A percentile compares a stretch with the other conserved stretches of the same genome.
Conservation (phyloP, 2,888 invertebrate genomes). For the Tortrix viridana region DNA sequence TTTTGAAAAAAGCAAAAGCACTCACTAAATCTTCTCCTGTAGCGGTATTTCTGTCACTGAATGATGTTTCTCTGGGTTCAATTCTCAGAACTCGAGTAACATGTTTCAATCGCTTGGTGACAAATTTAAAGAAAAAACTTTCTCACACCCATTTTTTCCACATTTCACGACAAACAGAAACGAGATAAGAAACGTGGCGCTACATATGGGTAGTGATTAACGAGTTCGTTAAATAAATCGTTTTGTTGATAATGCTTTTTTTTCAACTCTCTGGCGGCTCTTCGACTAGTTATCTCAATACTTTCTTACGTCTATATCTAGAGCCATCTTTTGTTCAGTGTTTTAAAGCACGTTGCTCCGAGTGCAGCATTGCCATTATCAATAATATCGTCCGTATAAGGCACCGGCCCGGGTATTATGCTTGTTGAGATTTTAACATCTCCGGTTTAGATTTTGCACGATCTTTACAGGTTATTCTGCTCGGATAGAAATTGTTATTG, state of each 20-base stretch:
- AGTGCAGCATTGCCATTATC: conserved; percentile 52
- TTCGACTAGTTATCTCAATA: conserved; percentile 3
- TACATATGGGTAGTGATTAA: conserved; percentile 46
- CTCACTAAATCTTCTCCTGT: neutral
- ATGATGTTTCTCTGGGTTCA: conserved; percentile 51
- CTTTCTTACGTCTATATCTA: conserved; percentile 33
- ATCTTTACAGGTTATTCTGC: conserved; percentile 20
- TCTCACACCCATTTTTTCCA: conserved; percentile 48
- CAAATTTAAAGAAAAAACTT: conserved; percentile 59
- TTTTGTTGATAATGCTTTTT: conserved; percentile 43
- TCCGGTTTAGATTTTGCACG: conserved; percentile 27
- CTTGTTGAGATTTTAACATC: conserved; percentile 12
- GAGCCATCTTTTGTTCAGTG: conserved; percentile 41
- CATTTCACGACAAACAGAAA: conserved; percentile 51
- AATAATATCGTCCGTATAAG: conserved; percentile 52
- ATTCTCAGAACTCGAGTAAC: conserved; percentile 67
- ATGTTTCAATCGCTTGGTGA: conserved; percentile 50
- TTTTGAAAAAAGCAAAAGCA: neutral
- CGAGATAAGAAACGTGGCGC: conserved; percentile 53
- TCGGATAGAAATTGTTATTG: conserved; percentile 21
- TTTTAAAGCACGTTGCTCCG: conserved; percentile 46
- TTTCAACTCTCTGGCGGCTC: neutral
- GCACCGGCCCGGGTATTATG: conserved; percentile 49
- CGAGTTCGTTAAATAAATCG: conserved; percentile 48
- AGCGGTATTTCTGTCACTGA: conserved; percentile 39